Conservation (phyloP, 2,888 invertebrate genomes). For the Piscicola geometra region DNA sequence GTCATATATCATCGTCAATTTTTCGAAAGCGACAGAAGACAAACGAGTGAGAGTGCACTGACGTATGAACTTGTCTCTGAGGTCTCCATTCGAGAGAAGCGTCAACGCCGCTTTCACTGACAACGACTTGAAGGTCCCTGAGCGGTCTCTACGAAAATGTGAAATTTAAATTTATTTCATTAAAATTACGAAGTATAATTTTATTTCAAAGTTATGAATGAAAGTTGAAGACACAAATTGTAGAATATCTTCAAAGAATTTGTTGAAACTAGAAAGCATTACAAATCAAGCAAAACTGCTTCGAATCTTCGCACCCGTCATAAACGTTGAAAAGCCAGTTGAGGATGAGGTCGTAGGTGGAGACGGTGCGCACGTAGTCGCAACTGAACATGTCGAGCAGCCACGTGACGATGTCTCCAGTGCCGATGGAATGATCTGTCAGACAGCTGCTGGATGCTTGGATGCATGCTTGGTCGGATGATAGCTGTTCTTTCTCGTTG, state of each 20-base stretch:
- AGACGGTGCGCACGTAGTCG: constrained; percentile 49
- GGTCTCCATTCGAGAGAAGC: background rate
- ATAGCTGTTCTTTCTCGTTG: no score
- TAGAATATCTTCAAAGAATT: background rate
- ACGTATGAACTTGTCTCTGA: background rate
- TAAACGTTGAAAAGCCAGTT: constrained; percentile 51
- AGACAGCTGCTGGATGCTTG: constrained; percentile 69
- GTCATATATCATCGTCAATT: no score
- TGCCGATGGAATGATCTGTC: constrained; percentile 63
- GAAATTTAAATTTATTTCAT: no score
- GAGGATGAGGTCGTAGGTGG: constrained; percentile 47
- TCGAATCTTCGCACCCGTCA: constrained; percentile 52
- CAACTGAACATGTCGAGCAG: constrained; percentile 10
- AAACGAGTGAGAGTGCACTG: background rate
- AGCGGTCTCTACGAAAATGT: background rate
- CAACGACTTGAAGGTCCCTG: background rate
- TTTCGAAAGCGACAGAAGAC: background rate
- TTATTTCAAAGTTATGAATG: background rate
- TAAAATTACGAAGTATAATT: no score
- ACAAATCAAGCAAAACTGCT: no score
- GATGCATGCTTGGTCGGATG: constrained; percentile 57
- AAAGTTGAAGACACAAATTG: background rate
- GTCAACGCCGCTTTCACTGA: background rate
- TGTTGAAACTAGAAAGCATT: no score
- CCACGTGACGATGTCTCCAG: constrained; percentile 9